Percentiles rank a stretch among this genome's conserved stretches.
Evolutionary conservation across 2,888 invertebrate genomes (phyloP).

Genomic region (Volucella inflata): DNA sequence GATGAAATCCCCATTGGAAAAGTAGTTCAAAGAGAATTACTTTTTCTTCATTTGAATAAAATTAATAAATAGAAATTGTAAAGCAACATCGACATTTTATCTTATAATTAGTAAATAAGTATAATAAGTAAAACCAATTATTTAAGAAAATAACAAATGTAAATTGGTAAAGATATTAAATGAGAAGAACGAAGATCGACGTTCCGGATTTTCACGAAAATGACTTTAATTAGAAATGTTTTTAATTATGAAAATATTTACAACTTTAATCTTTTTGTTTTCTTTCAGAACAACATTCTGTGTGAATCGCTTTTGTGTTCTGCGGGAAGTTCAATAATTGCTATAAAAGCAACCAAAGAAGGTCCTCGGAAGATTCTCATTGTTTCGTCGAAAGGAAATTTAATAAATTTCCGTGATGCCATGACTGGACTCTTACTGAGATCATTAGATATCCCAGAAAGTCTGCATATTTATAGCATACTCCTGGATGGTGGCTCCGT

Average conservation of each 20-base stretch:
- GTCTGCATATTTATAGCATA: conserved; percentile 88
- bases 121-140: too few species aligned
- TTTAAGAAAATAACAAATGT: too few species aligned
- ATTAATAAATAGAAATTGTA: too few species aligned
- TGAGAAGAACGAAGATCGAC: conserved; percentile 84
- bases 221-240: background rate
- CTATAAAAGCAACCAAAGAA: conserved; percentile 89
- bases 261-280: background rate
- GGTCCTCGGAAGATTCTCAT: conserved; percentile 87
- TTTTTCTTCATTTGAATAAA: too few species aligned
- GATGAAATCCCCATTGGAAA: too few species aligned
- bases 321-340: conserved; percentile 88
- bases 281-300: conserved; percentile 85
- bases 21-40: too few species aligned
- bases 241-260: background rate
- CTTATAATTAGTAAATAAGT: too few species aligned
- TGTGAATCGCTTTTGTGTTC: conserved; percentile 86
- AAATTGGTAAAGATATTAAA: conserved; percentile 79
- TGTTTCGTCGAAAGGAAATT: conserved; percentile 88
- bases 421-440: conserved; percentile 88
- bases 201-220: conserved; percentile 83
- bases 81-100: too few species aligned
- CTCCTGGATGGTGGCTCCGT: conserved; percentile 88
- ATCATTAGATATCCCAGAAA: conserved; percentile 85
- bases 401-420: conserved; percentile 90